Evolutionary conservation across 2,113 vertebrate genomes (phyloP).

Genomic region (Lasiurus cinereus): DNA sequence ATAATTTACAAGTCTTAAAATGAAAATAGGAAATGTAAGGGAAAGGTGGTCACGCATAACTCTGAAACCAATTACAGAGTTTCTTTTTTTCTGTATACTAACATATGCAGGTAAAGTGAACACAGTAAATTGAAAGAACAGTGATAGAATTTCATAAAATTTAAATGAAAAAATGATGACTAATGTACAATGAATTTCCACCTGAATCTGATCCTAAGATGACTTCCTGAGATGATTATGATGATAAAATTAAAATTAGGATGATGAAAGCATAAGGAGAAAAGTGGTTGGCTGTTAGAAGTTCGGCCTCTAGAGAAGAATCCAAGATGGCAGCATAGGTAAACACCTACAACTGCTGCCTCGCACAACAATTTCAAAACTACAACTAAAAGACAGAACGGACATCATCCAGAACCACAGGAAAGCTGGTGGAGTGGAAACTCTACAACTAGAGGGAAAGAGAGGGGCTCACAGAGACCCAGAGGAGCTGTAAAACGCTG

Average conservation of each 20-base stretch:
- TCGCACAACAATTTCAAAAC: too few relatives aligned
- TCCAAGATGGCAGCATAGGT: too few relatives aligned
- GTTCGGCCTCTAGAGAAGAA: not conserved
- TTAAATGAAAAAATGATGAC: conserved; percentile 37
- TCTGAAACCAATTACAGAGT: not conserved
- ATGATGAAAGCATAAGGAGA: not conserved
- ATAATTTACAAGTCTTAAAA: not conserved
- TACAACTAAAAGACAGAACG: too few relatives aligned
- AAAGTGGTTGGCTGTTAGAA: not conserved
- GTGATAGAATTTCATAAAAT: not conserved
- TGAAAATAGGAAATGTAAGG: not conserved
- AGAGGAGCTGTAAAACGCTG: too few relatives aligned
- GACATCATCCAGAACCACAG: too few relatives aligned
- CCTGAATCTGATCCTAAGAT: not conserved
- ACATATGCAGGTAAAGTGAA: not conserved
- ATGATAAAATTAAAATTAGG: conserved; percentile 21
- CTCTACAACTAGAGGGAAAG: too few relatives aligned
- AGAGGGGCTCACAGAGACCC: too few relatives aligned
- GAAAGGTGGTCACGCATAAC: not conserved
- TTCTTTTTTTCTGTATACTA: not conserved
- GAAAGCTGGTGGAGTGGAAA: too few relatives aligned
- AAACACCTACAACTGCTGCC: too few relatives aligned
- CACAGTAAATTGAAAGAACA: not conserved
- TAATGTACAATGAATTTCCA: not conserved
- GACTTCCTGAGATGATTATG: not conserved